A percentile compares a stretch with the other conserved stretches of the same genome.
phyloP scores from a whole-genome alignment of 2,888 invertebrate species.

The Agrenia bidenticulata region DNA sequence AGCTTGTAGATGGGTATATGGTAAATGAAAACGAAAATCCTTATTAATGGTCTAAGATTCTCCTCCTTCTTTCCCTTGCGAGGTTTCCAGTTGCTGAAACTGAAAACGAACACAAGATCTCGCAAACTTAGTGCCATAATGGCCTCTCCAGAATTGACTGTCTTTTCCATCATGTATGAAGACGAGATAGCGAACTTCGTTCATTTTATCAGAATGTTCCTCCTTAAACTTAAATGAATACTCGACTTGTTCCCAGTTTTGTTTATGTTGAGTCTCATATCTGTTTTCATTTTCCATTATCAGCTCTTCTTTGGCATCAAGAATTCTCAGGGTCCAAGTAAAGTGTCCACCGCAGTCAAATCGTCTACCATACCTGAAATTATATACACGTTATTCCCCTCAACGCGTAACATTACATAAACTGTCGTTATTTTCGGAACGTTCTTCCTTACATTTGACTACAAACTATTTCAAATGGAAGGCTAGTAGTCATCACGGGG shows the following conservation, averaged over 20 bases:
- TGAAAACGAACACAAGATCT: constrained; percentile 19
- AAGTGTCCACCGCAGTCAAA: constrained; percentile 41
- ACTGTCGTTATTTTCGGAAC: not conserved
- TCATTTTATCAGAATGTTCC: constrained; percentile 26
- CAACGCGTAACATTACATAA: too few species aligned
- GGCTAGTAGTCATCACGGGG: constrained; percentile 32
- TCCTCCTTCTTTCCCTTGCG: too few species aligned
- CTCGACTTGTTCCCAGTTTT: constrained; percentile 15
- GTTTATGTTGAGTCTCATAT: constrained; percentile 11
- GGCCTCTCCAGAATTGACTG: constrained; percentile 27
- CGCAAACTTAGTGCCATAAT: constrained; percentile 43
- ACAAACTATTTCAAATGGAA: constrained; percentile 40
- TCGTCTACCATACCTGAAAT: constrained; percentile 30
- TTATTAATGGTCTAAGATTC: too few species aligned
- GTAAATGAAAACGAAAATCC: too few species aligned
- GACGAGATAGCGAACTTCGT: constrained; percentile 31
- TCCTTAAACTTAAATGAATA: constrained; percentile 29
- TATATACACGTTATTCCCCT: not conserved
- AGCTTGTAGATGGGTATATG: too few species aligned
- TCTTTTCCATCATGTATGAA: constrained; percentile 38
- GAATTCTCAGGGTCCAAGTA: constrained; percentile 25
- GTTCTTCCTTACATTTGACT: constrained; percentile 32
- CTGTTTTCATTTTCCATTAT: constrained; percentile 26
- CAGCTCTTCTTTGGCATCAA: constrained; percentile 27
- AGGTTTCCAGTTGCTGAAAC: not conserved